Evolutionary conservation across 2,797 vertebrate species (phyloP).

Genomic region (Petrocephalus schoutedeni): DNA sequence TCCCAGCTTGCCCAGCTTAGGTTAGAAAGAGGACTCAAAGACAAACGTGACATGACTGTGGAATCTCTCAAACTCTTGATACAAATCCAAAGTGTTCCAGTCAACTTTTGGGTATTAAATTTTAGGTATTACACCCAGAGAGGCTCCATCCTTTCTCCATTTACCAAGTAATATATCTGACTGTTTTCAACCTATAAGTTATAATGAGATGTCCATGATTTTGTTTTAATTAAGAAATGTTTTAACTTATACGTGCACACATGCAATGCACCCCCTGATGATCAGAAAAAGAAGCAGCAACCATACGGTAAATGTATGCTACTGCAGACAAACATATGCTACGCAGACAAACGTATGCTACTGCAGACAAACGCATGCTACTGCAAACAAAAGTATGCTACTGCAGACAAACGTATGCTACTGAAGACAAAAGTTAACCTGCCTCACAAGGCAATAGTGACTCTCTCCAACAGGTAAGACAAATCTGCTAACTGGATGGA

Average conservation of each 20-base stretch:
- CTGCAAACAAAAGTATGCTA: background rate
- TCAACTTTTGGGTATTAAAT: background rate
- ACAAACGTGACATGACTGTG: slow-evolving; percentile 1
- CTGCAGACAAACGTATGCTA: background rate
- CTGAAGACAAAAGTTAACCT: background rate
- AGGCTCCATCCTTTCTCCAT: background rate
- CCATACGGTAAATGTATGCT: background rate
- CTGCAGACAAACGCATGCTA: background rate
- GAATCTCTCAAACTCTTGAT: background rate
- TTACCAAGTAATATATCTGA: background rate
- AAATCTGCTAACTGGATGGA: slow-evolving; percentile 42
- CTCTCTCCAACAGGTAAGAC: background rate
- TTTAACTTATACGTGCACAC: background rate
- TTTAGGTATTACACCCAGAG: background rate
- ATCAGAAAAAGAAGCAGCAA: background rate
- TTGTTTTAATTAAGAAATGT: background rate
- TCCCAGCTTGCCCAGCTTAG: background rate
- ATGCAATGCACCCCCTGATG: background rate
- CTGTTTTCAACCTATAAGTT: background rate
- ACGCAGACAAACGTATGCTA: background rate
- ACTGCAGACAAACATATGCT: background rate
- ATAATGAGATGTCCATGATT: background rate
- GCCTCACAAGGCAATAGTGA: background rate
- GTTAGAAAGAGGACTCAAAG: background rate
- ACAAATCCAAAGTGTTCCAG: background rate